Evolutionary conservation across 2,797 vertebrate species (phyloP), one percentile per base, ranked within the genome.

Genomic region (Notoglanidium macrostoma): DNA sequence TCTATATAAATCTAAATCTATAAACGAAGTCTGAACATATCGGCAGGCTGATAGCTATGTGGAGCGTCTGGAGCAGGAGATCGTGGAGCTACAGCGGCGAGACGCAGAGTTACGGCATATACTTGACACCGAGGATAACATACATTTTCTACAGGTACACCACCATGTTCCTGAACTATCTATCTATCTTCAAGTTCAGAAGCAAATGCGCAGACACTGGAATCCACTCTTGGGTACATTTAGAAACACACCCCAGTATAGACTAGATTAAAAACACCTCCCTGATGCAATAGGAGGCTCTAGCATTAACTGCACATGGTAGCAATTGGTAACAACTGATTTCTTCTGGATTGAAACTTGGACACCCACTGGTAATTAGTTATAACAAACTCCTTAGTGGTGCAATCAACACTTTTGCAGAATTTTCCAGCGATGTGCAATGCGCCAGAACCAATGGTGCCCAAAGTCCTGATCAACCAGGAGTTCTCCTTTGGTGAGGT

Each of bases 31-130:
- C 54, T 76, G 29, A 32, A 84, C 88, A 35, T 85, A 54, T 82
- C 15, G 26, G 3, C 94, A 96, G 92, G 95, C 95, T 1, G 92
- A 94, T 7, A 93, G 96, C 78, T 95, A 97, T 54, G 87, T 97
- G 89, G 95, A 96, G n/a, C 96, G 96, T 0, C 92, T 97, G 91
- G 96, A 96, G 90, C 95, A 96, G 90, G 97, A 97, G 93, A 96
- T 97, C 10, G 89, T 94, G 86, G 96, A 96, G 89, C 94, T 98
- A 68, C 95, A 96, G 87, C 94, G 92, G 7, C 89, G 94, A 84
- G 96, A 95, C 0, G 55, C 92, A 3, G 94, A 94, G 92, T 91
- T 95, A 0, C 90, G 93, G 40, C 93, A 93, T 44, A 95, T 97
- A 85, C 92, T 97, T 0, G 92, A 96, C 83, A 96, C 95, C 0